These are phyloP conservation scores for Pseudomyrmex sp. DNA, from an alignment of 1,140 invertebrate species.

Conservation along the genomic window DNA sequence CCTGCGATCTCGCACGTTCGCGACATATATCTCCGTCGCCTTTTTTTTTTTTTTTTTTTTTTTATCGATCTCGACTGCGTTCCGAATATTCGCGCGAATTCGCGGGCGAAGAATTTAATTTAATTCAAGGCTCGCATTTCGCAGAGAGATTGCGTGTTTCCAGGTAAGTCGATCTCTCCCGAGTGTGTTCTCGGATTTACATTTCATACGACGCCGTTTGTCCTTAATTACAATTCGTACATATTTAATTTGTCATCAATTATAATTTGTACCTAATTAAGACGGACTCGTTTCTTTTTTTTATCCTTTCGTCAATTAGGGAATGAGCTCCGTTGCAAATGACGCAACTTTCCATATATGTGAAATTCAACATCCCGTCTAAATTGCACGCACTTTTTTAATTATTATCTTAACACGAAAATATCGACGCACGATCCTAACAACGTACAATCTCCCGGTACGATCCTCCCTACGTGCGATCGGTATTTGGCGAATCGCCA, in stretches of 20 bases:
- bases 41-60: too few species aligned
- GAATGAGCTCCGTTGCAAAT: not conserved
- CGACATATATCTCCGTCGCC: constrained; percentile 73
- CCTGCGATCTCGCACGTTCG: constrained; percentile 64
- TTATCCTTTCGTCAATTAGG: constrained; percentile 5
- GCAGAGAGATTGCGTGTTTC: not conserved
- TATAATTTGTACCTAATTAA: constrained; percentile 11
- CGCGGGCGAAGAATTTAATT: constrained; percentile 25
- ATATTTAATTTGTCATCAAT: too few species aligned
- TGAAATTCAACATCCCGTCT: not conserved
- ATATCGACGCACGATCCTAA: not conserved
- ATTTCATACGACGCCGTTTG: not conserved
- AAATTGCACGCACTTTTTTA: constrained; percentile 22
- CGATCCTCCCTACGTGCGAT: constrained; percentile 15
- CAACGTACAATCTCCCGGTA: not conserved
- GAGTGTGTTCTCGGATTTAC: not conserved
- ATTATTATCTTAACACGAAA: constrained; percentile 39
- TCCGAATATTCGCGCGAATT: not conserved
- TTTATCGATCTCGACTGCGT: too few species aligned
- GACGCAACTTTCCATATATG: constrained; percentile 30
- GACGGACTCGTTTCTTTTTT: not conserved
- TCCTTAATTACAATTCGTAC: too few species aligned
- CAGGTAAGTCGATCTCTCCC: not conserved
- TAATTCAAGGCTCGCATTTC: constrained; percentile 42
- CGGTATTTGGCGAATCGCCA: constrained; percentile 6